Evolutionary conservation across 2,797 vertebrate genomes (phyloP).

Genomic region (Coreius guichenoti): DNA sequence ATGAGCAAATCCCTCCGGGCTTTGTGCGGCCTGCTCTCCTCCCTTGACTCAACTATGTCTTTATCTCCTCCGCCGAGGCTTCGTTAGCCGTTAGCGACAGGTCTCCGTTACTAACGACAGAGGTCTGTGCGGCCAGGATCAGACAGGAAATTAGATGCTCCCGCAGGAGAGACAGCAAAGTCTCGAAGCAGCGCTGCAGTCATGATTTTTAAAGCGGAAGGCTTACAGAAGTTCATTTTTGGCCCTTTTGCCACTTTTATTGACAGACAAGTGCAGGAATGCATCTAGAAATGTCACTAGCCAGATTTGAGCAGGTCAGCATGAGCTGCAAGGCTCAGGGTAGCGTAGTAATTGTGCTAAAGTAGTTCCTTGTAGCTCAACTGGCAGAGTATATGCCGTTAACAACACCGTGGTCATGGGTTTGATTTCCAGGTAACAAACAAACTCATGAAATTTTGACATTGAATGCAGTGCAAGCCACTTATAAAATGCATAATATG

Average conservation of each 20-base stretch:
- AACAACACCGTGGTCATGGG: background rate
- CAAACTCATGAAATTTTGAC: too few relatives aligned
- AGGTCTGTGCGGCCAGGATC: conserved; percentile 62
- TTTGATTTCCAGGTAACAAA: background rate
- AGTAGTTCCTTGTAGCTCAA: background rate
- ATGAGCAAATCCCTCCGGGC: conserved; percentile 70
- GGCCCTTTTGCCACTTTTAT: background rate
- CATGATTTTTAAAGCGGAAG: conserved; percentile 27
- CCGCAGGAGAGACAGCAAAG: conserved; percentile 44
- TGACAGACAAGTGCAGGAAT: background rate
- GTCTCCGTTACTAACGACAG: conserved; percentile 45
- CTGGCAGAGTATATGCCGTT: background rate
- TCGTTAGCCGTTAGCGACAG: conserved; percentile 60
- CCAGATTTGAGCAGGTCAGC: background rate
- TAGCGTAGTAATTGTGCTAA: background rate
- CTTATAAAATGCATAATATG: background rate
- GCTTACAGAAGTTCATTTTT: background rate
- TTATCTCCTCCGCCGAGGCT: conserved; percentile 71
- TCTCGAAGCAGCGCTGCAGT: conserved; percentile 25
- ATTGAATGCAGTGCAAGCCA: background rate
- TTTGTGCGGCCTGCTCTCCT: conserved; percentile 65
- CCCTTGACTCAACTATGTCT: conserved; percentile 70
- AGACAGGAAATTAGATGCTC: conserved; percentile 65
- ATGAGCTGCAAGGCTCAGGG: background rate
- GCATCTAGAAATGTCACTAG: background rate